Base-by-base conservation (phyloP, 1,140 invertebrate genomes). In the Acyrthosiphon pisum region DNA sequence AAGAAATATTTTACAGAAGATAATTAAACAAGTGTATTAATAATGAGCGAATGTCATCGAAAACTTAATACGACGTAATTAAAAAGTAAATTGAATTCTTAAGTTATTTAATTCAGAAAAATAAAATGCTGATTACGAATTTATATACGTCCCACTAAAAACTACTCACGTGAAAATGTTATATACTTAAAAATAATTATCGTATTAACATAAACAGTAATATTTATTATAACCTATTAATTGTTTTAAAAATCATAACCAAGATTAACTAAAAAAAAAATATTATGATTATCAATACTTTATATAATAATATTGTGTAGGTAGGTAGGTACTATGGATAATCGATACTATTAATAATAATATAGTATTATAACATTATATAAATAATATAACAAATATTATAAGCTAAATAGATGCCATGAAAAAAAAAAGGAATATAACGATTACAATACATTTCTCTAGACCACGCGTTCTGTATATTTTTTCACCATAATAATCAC, bases 11-110 rank as follows among this genome's bases (percentile, higher is more conserved):
- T 44, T 18, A 41, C 83, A 44, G 41, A 86, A 44, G n/a, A 90
- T 60, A 60, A 90, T 90, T 53, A 90, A 90, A 60, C 35, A 30
- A 60, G 35, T 53, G 87, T 89, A 89, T 68, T 68, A 26, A 60
- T 90, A 68, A 90, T 35, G 35, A 44, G 68, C 37, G 89, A 90
- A 44, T 44, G 48, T 90, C 89, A 90, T 68, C 37, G 53, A 60
- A 60, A 68, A 56, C 20, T 90, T 26, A 35, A 53, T 35, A 89
- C 14, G 44, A 30, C 30, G 6, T 50, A 89, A 89, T 89, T 89
- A 89, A 48, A 89, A 89, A 48, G 81, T 6, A 89, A 89, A 89
- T 50, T 68, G 30, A 68, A 68, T 68, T 68, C 60, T n/a, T 68
- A n/a, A 68, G 30, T 68, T n/a, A 68, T n/a, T 68, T n/a, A 68